Conservation (phyloP, 1,140 invertebrate species). For the Asobara japonica region DNA sequence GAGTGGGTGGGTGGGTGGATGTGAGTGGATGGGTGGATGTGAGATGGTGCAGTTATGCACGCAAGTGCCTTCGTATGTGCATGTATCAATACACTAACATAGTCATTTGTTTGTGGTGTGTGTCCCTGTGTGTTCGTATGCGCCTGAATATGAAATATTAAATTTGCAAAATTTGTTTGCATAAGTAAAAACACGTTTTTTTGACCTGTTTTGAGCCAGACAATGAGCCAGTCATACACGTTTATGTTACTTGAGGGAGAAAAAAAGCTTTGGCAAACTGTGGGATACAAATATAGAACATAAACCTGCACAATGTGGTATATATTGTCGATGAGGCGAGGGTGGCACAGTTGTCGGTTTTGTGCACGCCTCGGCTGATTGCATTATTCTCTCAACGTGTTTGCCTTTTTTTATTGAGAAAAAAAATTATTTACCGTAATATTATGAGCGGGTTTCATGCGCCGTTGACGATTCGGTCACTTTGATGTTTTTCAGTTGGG, state of each 20-base stretch:
- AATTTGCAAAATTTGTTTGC: too few species aligned
- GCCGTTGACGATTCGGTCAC: not conserved
- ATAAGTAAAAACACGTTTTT: too few species aligned
- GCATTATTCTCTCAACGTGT: not conserved
- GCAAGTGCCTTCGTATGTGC: too few species aligned
- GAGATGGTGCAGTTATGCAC: too few species aligned
- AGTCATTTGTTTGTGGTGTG: too few species aligned
- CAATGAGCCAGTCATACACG: conserved; percentile 1
- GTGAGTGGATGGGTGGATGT: too few species aligned
- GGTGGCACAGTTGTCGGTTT: conserved; percentile 10
- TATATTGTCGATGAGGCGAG: conserved; percentile 2
- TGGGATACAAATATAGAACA: not conserved
- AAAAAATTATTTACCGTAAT: not conserved
- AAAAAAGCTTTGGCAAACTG: not conserved
- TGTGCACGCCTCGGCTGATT: conserved; percentile 5
- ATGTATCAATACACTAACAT: too few species aligned
- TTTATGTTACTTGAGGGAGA: not conserved
- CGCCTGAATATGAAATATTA: too few species aligned
- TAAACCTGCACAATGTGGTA: not conserved
- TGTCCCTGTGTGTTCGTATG: too few species aligned
- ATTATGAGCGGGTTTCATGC: conserved; percentile 4
- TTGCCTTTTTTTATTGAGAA: not conserved
- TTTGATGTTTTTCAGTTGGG: not conserved
- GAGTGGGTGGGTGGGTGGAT: too few species aligned
- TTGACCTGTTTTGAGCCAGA: not conserved